phyloP scores from a whole-genome alignment of 2,797 vertebrate species.

The Fundulus diaphanus region DNA sequence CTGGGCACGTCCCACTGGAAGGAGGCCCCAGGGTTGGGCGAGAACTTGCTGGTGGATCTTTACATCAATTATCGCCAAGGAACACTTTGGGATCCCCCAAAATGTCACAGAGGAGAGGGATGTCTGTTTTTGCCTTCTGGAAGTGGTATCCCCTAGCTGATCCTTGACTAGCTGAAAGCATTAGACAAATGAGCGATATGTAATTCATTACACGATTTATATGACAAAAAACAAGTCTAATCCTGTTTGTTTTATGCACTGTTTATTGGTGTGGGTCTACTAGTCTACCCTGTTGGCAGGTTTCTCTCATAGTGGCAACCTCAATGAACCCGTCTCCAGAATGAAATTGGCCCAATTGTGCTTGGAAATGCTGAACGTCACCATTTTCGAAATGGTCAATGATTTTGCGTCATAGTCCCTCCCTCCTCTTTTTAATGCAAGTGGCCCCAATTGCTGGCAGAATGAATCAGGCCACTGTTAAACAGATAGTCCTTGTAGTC shows the following conservation, averaged over 20 bases:
- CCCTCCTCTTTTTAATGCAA: conserved; percentile 28
- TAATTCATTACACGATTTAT: neutral
- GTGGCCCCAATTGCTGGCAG: conserved; percentile 16
- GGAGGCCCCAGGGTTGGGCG: neutral
- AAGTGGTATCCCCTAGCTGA: neutral
- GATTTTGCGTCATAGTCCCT: conserved; percentile 55
- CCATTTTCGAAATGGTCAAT: conserved; percentile 36
- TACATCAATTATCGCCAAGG: neutral
- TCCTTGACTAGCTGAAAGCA: neutral
- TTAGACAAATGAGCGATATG: neutral
- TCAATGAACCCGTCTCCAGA: conserved; percentile 11
- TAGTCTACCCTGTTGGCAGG: neutral
- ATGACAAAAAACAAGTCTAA: neutral
- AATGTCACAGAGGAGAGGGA: neutral
- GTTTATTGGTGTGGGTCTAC: neutral
- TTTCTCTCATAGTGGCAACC: conserved; percentile 18
- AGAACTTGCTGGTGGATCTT: neutral
- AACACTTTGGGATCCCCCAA: neutral
- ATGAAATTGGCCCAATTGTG: conserved; percentile 22
- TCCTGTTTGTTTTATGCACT: neutral
- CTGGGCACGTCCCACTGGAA: neutral
- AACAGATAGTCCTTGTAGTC: conserved; percentile 34
- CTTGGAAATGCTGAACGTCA: conserved; percentile 20
- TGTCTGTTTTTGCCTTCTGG: neutral
- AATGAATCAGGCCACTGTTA: conserved; percentile 67